Evolutionary conservation across 2,888 invertebrate species (phyloP), one percentile per base, ranked within the genome.

Genomic region (Eudemis profundana): DNA sequence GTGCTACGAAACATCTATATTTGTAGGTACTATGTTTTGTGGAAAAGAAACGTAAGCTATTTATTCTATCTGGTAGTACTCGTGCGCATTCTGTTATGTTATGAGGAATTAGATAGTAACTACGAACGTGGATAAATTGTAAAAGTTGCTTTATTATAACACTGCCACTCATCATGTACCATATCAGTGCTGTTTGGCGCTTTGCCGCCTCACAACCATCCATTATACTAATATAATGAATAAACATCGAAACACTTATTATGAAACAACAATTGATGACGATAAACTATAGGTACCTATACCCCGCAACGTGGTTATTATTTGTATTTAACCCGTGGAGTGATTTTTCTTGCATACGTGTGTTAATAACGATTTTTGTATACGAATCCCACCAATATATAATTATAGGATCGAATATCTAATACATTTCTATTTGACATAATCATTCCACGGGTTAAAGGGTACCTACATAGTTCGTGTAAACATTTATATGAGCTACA

Each of bases 201-300:
- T 54, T 57, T 15, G 70, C 56, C 65, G 71, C 75, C 73, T 77
- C 77, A 76, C 76, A 75, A 75, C 78, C 78, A 69, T 75, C 74
- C 75, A 73, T 74, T 75, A 70, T 53, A 65, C 38, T 46, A 23
- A 63, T 47, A 56, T 54, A 66, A 69, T 66, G 73, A 75, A 70
- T 76, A 74, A 67, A 75, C 72, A 73, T 69, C 69, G 56, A 73
- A 69, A 72, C 57, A 71, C 66, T 66, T 56, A 70, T 66, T 60
- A 62, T 63, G 69, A 70, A 72, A 68, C 67, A 71, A 71, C 68
- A 68, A 69, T 51, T 57, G 27, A 69, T 69, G 63, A 70, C 54
- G 63, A 69, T 70, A 70, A 71, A 68, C 50, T 51, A 66, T 62
- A 61, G 57, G 61, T 60, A n/a, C n/a, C n/a, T n/a, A n/a, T 47